phyloP scores from a whole-genome alignment of 2,113 vertebrate genomes.

The Bos indicus region DNA sequence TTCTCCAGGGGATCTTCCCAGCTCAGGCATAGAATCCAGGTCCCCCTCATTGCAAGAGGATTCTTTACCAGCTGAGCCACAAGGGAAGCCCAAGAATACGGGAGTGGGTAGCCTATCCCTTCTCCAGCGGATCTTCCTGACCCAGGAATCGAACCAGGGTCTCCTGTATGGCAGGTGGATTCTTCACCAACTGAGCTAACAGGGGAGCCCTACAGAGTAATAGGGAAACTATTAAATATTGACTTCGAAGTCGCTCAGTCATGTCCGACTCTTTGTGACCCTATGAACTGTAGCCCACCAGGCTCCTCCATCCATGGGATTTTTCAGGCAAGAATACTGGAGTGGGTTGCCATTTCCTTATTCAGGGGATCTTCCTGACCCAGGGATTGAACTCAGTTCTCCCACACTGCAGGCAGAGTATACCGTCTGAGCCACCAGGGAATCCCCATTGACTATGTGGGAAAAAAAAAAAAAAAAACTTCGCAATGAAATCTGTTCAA shows the following conservation, averaged over 20 bases:
- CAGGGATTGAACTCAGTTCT: neutral
- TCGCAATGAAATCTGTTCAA: slow-evolving; percentile 35
- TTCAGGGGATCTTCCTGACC: neutral
- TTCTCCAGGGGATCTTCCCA: neutral
- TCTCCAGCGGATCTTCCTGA: neutral
- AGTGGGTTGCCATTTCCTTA: neutral
- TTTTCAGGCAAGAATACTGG: neutral
- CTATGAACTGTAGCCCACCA: neutral
- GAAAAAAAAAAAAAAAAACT: neutral
- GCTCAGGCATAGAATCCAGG: neutral
- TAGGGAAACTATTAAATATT: neutral
- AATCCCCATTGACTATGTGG: neutral
- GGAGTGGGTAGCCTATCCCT: neutral
- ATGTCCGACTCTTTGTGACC: neutral
- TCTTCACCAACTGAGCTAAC: neutral
- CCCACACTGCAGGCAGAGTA: neutral
- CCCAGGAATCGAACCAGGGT: neutral
- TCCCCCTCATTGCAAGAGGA: neutral
- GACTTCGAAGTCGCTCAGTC: neutral
- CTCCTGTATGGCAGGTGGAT: neutral
- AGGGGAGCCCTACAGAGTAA: neutral
- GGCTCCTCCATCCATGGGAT: neutral
- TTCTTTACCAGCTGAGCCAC: neutral
- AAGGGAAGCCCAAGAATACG: neutral
- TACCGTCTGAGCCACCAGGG: neutral